Base-by-base conservation (phyloP, 2,888 invertebrate genomes). In the Hemistola chrysoprasaria region DNA sequence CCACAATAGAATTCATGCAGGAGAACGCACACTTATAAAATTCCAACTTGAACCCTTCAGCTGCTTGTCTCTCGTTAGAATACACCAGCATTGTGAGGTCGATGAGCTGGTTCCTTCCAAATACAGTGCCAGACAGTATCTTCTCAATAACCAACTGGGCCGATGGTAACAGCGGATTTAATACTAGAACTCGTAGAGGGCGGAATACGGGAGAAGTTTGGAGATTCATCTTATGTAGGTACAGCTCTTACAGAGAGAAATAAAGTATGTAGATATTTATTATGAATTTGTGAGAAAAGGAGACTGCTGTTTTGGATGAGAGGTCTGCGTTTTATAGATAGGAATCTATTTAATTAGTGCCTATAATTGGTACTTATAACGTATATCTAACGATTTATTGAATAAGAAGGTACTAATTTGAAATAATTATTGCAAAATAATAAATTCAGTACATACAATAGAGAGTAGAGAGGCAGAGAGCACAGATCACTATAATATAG, bases 71-170 rank as follows among this genome's bases (percentile, higher is more conserved):
- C 53, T 87, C 82, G 54, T 81, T 79, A 1, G 64, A 60, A 54
- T 75, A 80, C 7, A 81, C 80, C 50, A 84, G 56, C 36, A 87
- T 59, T 34, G 56, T 70, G 30, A 86, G 50, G 47, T 83, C 72
- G 40, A 87, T 59, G 26, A 68, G 54, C 50, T 78, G 78, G 21
- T 59, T 29, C 11, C 43, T 40, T 5, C 86, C 83, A 55, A 87
- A 87, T 24, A 81, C 59, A 11, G 39, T 23, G 11, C 87, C 86
- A 5, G 68, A 66, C 50, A 86, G 57, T 27, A 85, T 74, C 67
- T 81, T 85, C 20, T 65, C 43, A 9, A 71, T 59, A 24, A 68
- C 37, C 52, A 85, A 54, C 48, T 71, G 65, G 21, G 77, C 66
- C 20, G 75, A 60, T 4, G 68, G 56, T 9, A 59, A 44, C 11